Base-by-base conservation (phyloP, 2,113 vertebrate genomes). In the Etheostoma spectabile region DNA sequence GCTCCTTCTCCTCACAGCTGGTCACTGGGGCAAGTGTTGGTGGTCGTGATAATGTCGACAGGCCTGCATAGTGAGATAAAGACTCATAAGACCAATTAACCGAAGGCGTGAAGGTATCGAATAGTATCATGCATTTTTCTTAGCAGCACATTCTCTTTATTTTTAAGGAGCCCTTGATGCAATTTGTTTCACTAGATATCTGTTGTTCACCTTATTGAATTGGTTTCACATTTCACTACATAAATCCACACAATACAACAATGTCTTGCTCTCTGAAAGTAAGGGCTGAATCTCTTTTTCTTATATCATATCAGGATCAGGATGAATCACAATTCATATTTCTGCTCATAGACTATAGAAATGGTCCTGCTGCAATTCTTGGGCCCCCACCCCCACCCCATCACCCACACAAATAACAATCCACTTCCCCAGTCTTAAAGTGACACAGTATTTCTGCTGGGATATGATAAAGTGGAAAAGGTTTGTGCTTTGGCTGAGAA, bases 21-120 rank as follows among this genome's bases (percentile, higher is more conserved):
- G 80, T 88, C 90, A 91, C 27, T 49, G 77, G 84, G 84, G 55
- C 77, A 83, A 57, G 84, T 61, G 84, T 46, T 13, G 19, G 65
- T 61, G 61, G 71, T 72, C 3, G n/a, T 49, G 62, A 16, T 60
- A 6, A 27, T 15, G 27, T 35, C 52, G 60, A 67, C 61, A 46
- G 69, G 60, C 64, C 76, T 51, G 42, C 2, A 18, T 15, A 22
- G 51, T 10, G 27, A 24, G 15, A 38, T 14, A 27, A 62, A 42
- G 22, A 53, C 53, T 5, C 63, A 38, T 0, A 45, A 30, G 11
- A 24, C 3, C 35, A 42, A 11, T 42, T 3, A 42, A 42, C 38
- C 10, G 38, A 42, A 42, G 38, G 38, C 38, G 2, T 42, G 38
- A 42, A 11, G 38, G 38, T 42, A 42, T 42, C 38, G 11, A 42